Percentiles rank a stretch among this genome's conserved stretches.
Conservation (phyloP, 2,113 vertebrate species). For the Thymallus thymallus region DNA sequence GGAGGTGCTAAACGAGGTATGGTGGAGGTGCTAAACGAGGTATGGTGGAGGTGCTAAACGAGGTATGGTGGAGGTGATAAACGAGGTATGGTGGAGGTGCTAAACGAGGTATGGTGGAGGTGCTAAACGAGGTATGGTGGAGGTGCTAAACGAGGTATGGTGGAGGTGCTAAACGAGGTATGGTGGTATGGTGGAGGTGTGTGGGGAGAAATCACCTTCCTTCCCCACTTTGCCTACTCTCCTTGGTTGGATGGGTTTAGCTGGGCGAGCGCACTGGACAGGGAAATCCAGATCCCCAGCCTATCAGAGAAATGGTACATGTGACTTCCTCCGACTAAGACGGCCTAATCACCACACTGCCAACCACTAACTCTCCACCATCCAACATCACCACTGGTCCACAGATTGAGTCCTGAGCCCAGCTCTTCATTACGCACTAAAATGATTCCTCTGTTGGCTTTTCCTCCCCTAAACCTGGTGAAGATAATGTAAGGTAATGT, state of each 20-base stretch:
- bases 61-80: too few species aligned
- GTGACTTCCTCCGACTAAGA: constrained; percentile 68
- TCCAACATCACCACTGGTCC: constrained; percentile 63
- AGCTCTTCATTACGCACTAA: constrained; percentile 68
- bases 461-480: constrained; percentile 63
- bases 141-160: too few species aligned
- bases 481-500: constrained; percentile 68
- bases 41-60: too few species aligned
- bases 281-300: constrained; percentile 79
- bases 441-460: constrained; percentile 75
- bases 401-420: constrained; percentile 77
- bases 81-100: too few species aligned
- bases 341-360: constrained; percentile 72
- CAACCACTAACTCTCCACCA: constrained; percentile 67
- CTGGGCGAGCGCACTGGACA: constrained; percentile 72
- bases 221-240: constrained; percentile 71
- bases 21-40: too few species aligned
- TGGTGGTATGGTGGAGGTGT: neutral
- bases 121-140: too few species aligned
- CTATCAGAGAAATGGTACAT: constrained; percentile 80
- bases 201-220: constrained; percentile 73
- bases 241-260: constrained; percentile 78
- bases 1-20: too few species aligned
- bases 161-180: too few species aligned
- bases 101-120: neutral